Evolutionary conservation across 2,888 invertebrate genomes (phyloP).

Genomic region (Sisyra terminalis): DNA sequence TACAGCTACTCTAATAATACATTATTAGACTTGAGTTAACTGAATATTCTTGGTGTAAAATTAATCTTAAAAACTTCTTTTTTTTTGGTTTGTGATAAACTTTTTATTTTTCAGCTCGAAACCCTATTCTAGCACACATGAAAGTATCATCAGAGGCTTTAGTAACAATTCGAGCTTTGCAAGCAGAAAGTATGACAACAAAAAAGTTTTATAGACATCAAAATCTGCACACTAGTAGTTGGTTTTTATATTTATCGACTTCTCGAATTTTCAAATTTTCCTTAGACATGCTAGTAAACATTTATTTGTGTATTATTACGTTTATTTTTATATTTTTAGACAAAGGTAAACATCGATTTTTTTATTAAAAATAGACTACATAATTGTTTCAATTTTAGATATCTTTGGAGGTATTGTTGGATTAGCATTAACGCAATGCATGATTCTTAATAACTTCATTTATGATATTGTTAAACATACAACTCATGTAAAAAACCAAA

Average conservation of each 20-base stretch:
- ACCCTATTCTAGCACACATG: conserved; percentile 90
- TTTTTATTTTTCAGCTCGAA: conserved; percentile 62
- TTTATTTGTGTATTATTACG: conserved; percentile 75
- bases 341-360: conserved; percentile 26
- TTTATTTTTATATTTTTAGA: conserved; percentile 64
- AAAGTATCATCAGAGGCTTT: conserved; percentile 80
- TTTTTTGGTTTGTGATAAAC: too few relatives aligned
- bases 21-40: too few relatives aligned
- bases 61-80: too few relatives aligned
- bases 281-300: conserved; percentile 74
- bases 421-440: conserved; percentile 24
- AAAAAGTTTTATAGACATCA: conserved; percentile 69
- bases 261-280: conserved; percentile 89
- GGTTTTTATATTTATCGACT: conserved; percentile 77
- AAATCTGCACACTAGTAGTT: conserved; percentile 79
- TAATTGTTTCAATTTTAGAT: too few relatives aligned
- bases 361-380: conserved; percentile 10
- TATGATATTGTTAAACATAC: conserved; percentile 64
- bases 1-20: too few relatives aligned
- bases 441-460: conserved; percentile 35
- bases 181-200: conserved; percentile 60
- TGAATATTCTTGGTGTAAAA: too few relatives aligned
- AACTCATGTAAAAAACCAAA: conserved; percentile 42
- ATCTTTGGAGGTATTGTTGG: conserved; percentile 24
- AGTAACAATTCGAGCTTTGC: conserved; percentile 79